Evolutionary conservation across 2,797 vertebrate genomes (phyloP).

Genomic region (Muraenolepis orangiensis): DNA sequence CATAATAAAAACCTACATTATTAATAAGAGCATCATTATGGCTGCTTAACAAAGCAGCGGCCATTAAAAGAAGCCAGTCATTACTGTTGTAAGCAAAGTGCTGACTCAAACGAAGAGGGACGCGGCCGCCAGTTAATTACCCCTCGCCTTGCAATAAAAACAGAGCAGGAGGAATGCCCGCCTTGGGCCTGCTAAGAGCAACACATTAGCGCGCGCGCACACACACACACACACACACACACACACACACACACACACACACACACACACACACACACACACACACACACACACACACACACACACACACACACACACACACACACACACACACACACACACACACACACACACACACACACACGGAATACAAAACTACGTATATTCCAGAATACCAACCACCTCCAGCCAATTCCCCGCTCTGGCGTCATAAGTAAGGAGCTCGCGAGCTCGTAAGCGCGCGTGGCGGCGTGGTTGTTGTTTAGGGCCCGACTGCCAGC

Average conservation of each 20-base stretch:
- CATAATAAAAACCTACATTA: conserved; percentile 48
- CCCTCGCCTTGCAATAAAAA: neutral
- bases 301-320: neutral
- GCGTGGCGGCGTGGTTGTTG: no score
- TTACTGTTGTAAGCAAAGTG: conserved; percentile 29
- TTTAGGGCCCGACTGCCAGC: no score
- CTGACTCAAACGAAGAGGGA: conserved; percentile 39
- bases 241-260: neutral
- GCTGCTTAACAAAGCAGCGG: conserved; percentile 46
- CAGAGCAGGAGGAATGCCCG: neutral
- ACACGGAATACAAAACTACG: no score
- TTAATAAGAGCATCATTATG: conserved; percentile 55
- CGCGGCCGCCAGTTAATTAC: conserved; percentile 40
- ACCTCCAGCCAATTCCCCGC: no score
- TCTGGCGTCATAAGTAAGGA: no score
- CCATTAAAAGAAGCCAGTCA: conserved; percentile 46
- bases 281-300: no score
- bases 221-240: neutral
- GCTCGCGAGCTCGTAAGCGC: no score
- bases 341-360: neutral
- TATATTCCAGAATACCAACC: no score
- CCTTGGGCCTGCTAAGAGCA: neutral
- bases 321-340: neutral
- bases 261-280: no score
- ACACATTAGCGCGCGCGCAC: neutral